Conservation (phyloP, 2,113 vertebrate genomes). For the Colistium nudipinnis region DNA sequence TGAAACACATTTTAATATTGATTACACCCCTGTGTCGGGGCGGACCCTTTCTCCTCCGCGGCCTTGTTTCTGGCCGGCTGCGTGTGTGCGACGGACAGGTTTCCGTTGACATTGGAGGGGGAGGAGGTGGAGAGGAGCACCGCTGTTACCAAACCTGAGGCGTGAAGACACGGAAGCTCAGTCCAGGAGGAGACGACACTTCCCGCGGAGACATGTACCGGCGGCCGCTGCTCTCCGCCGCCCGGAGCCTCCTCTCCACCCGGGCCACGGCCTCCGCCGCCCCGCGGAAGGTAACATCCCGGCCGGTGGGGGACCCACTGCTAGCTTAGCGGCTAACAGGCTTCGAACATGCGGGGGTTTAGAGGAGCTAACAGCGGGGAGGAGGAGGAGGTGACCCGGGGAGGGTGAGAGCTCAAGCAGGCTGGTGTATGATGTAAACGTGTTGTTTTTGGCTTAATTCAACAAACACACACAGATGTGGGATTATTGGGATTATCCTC, state of each 20-base stretch:
- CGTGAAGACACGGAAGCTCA: not conserved
- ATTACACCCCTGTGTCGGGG: not conserved
- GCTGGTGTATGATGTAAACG: no score
- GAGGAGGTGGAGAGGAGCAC: slow-evolving; percentile 33
- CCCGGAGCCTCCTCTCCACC: slow-evolving; percentile 46
- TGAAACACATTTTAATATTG: not conserved
- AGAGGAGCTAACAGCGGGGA: not conserved
- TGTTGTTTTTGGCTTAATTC: no score
- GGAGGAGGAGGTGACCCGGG: no score
- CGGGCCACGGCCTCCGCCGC: slow-evolving; percentile 50
- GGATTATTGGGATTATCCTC: no score
- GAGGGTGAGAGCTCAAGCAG: no score
- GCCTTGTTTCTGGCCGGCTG: slow-evolving; percentile 47
- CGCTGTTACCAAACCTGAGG: slow-evolving; percentile 57
- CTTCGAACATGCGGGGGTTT: not conserved
- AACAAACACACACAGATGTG: no score
- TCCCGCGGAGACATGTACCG: slow-evolving; percentile 77
- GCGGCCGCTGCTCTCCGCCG: slow-evolving; percentile 75
- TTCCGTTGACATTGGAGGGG: slow-evolving; percentile 80
- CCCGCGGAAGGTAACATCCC: slow-evolving; percentile 74
- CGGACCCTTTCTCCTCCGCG: slow-evolving; percentile 1
- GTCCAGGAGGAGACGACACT: no score
- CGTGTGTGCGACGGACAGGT: slow-evolving; percentile 49
- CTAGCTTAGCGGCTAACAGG: slow-evolving; percentile 52
- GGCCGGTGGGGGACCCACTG: not conserved